Base-by-base conservation (phyloP, 1,140 invertebrate species). In the Eufriesea mexicana region DNA sequence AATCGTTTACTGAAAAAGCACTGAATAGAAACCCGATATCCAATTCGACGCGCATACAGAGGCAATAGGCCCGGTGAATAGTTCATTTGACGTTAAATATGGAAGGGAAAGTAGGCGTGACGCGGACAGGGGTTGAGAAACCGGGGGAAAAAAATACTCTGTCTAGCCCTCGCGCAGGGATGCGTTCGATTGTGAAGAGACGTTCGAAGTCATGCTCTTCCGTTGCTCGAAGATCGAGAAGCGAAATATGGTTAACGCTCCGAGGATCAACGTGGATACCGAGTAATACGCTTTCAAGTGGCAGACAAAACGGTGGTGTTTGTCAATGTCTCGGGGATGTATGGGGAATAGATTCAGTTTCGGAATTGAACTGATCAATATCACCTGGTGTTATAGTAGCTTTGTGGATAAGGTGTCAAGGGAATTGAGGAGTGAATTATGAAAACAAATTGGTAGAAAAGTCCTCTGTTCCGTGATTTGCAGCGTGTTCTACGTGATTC, bases 1-100 rank as follows among this genome's bases (percentile, higher is more conserved):
- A 83, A 77, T 77, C 80, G 80, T 83, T 83, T 70, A 61, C 80
- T 49, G 73, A 62, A 70, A 83, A 83, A 77, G 77, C 54, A 14
- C 28, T 28, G 74, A 81, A 83, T 51, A 61, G 80, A 16, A 83
- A 61, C 57, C 64, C 74, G 74, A 83, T 77, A 83, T 70, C 47
- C 51, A 77, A 77, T 83, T 83, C 45, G 80, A 45, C 18, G 54
- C 28, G 74, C 80, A 62, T 45, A 70, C 74, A 54, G 54, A 77
- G 35, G 45, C 12, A 28, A 77, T 35, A 51, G 47, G 47, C 6
- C 7, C 47, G 18, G 47, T 75, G 80, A 83, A 77, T 70, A 61
- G 73, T 70, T 83, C 74, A 45, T 83, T 83, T 83, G 5, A 61
- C 14, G 59, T 81, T 75, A 75, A 66, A 83, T 64, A 66, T 74